Evolutionary conservation across 1,140 invertebrate genomes (phyloP).

Genomic region (Solenopsis invicta): DNA sequence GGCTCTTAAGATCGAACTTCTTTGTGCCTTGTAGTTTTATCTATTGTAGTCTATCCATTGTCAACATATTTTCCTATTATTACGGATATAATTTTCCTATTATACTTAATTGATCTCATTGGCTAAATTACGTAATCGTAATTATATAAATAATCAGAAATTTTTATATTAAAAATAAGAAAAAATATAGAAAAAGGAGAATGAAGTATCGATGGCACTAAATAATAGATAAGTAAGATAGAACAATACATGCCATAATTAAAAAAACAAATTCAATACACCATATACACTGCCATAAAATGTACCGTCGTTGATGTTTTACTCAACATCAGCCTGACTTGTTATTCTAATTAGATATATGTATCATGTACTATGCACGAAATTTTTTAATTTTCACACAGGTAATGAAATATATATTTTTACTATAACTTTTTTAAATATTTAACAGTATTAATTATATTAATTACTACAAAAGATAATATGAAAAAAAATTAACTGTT

Average conservation of each 20-base stretch:
- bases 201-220: neutral
- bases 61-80: constrained; percentile 16
- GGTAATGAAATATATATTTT: constrained; percentile 11
- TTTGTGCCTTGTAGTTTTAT: constrained; percentile 28
- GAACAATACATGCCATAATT: constrained; percentile 42
- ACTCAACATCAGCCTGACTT: neutral
- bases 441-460: neutral
- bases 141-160: constrained; percentile 12
- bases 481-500: neutral
- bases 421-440: constrained; percentile 2
- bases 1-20: constrained; percentile 14
- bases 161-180: constrained; percentile 1
- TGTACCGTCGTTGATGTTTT: neutral
- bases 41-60: neutral
- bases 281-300: constrained; percentile 50
- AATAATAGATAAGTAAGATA: constrained; percentile 31
- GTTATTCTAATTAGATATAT: constrained; percentile 14
- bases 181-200: neutral
- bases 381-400: constrained; percentile 9
- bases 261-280: constrained; percentile 32
- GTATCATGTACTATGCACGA: constrained; percentile 4
- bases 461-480: no score
- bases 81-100: neutral
- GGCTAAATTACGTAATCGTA: neutral
- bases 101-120: constrained; percentile 28